A percentile compares a stretch with the other conserved stretches of the same genome.
Conservation (phyloP, 92 coral and sea anemone species). For the Zoanthus solanderi region DNA sequence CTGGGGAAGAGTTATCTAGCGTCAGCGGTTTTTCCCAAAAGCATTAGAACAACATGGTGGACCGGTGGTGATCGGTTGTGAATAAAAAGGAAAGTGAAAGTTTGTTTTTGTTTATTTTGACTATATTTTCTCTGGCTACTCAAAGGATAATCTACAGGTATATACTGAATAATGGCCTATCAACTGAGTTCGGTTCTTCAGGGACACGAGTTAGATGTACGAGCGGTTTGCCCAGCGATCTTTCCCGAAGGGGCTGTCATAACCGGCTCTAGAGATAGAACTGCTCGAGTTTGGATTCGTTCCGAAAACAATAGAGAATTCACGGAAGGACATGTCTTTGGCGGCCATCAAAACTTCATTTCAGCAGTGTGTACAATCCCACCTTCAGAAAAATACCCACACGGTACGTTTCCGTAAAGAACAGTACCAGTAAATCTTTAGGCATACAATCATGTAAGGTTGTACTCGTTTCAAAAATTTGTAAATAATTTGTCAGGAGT, state of each 20-base stretch:
- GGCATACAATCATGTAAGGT: too few relatives aligned
- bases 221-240: conserved; percentile 90
- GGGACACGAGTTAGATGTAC: conserved; percentile 96
- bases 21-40: conserved; percentile 40
- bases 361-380: conserved; percentile 95
- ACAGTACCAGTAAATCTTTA: too few relatives aligned
- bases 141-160: background rate
- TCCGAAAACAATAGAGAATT: conserved; percentile 65
- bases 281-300: conserved; percentile 85
- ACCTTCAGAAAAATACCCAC: conserved; percentile 81
- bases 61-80: too few relatives aligned
- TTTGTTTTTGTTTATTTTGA: background rate
- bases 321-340: conserved; percentile 92
- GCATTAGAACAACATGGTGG: background rate
- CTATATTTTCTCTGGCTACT: background rate
- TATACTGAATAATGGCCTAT: conserved; percentile 71
- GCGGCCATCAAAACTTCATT: conserved; percentile 92
- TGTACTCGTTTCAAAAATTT: too few relatives aligned
- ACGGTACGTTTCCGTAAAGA: conserved; percentile 71
- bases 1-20: conserved; percentile 3
- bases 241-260: conserved; percentile 88
- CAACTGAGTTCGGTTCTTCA: conserved; percentile 89
- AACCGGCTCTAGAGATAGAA: conserved; percentile 92
- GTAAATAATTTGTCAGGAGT: too few relatives aligned
- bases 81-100: background rate